phyloP scores from a whole-genome alignment of 2,797 vertebrate genomes.

The Bucorvus abyssinicus region DNA sequence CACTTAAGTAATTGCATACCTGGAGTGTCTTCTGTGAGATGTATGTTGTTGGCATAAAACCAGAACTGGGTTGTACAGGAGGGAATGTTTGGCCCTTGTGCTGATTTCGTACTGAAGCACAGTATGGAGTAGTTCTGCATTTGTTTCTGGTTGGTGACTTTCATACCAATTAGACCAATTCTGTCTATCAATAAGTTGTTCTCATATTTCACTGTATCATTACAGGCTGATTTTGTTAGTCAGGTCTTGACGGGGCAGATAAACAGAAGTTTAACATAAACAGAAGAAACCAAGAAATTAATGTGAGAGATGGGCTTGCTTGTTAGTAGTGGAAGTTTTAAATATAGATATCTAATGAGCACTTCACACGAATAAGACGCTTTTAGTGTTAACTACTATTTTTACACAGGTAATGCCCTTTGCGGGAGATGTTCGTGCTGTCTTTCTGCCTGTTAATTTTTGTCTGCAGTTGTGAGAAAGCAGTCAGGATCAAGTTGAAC shows the following conservation, averaged over 20 bases:
- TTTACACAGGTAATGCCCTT: background rate
- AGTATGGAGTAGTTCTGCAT: background rate
- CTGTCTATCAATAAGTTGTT: background rate
- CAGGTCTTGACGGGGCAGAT: background rate
- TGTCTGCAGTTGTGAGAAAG: background rate
- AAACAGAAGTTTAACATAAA: background rate
- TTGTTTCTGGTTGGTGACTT: background rate
- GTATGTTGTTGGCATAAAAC: background rate
- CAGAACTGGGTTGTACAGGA: background rate
- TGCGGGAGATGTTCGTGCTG: background rate
- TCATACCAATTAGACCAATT: background rate
- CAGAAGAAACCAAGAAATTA: background rate
- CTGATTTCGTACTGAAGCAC: background rate
- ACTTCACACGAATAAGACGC: background rate
- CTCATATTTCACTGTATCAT: background rate
- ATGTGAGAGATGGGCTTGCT: background rate
- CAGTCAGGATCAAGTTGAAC: background rate
- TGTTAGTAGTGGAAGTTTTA: background rate
- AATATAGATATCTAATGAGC: background rate
- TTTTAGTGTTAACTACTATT: background rate
- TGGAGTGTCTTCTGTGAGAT: background rate
- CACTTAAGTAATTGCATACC: background rate
- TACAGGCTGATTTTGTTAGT: background rate
- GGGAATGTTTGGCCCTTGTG: accelerated
- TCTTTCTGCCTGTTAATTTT: background rate